Percentiles rank a stretch among this genome's conserved stretches.
Evolutionary conservation across 2,113 vertebrate genomes (phyloP).

Genomic region (Rhegmatorhina hoffmannsi): DNA sequence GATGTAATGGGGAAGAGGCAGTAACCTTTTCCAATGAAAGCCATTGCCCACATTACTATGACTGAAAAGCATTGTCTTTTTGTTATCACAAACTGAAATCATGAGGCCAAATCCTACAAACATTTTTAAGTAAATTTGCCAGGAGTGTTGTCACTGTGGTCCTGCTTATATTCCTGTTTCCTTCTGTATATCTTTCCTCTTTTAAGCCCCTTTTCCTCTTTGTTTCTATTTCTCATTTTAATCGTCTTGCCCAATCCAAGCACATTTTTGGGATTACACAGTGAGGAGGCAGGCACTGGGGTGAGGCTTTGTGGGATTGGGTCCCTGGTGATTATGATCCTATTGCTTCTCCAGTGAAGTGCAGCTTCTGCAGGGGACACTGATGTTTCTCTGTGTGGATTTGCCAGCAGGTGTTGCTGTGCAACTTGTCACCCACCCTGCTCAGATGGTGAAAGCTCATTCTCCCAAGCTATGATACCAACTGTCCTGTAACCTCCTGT

Average conservation of each 20-base stretch:
- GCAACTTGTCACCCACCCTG: slow-evolving; percentile 33
- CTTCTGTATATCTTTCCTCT: neutral
- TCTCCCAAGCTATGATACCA: neutral
- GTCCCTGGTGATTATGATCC: neutral
- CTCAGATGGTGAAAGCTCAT: neutral
- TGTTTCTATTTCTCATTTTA: slow-evolving; percentile 16
- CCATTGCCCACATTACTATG: neutral
- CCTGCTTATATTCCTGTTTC: neutral
- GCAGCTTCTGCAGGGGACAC: neutral
- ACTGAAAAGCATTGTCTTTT: neutral
- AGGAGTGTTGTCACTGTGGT: neutral
- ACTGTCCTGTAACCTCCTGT: neutral
- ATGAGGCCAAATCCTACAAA: neutral
- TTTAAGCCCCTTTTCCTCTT: neutral
- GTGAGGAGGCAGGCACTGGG: neutral
- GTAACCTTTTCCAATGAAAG: slow-evolving; percentile 28
- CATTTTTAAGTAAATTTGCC: neutral
- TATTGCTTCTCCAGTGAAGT: neutral
- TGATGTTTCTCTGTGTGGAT: neutral
- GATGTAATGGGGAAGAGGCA: slow-evolving; percentile 23
- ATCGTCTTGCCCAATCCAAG: neutral
- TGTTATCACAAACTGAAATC: neutral
- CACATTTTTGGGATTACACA: neutral
- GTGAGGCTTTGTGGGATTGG: neutral
- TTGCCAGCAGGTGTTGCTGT: slow-evolving; percentile 61